Percentiles rank a stretch among this genome's conserved stretches.
These are phyloP conservation scores for Patiria pectinifera DNA, from an alignment of 53 echinoderm and acorn worm species.

Conservation along the genomic window DNA sequence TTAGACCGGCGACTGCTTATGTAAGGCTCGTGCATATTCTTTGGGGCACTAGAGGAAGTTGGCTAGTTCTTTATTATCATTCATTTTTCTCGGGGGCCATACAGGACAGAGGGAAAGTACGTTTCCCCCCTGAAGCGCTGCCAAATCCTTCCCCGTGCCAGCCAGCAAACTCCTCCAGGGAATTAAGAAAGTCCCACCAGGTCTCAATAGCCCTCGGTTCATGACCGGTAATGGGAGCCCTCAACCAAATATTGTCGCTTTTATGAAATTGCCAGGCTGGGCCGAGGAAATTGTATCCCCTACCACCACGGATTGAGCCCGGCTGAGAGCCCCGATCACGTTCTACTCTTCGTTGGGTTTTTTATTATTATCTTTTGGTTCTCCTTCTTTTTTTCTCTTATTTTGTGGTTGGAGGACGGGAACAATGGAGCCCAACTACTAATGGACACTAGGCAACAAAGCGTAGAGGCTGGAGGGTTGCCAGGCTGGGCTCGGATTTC, in stretches of 20 bases:
- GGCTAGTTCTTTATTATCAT: background rate
- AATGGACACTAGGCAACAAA: conserved; percentile 61
- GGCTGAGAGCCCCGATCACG: conserved; percentile 47
- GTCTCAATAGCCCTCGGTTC: conserved; percentile 54
- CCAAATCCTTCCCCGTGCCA: conserved; percentile 29
- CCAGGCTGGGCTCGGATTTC: conserved; percentile 35
- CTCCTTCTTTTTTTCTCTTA: background rate
- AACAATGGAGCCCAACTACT: conserved; percentile 58
- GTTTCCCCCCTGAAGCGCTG: conserved; percentile 38
- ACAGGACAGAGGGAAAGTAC: conserved; percentile 34
- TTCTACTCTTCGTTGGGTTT: conserved; percentile 13
- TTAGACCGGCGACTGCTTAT: conserved; percentile 1
- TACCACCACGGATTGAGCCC: conserved; percentile 45
- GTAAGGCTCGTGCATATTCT: conserved; percentile 8
- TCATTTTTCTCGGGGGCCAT: background rate
- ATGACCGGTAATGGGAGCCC: conserved; percentile 54
- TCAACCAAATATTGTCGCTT: conserved; percentile 64
- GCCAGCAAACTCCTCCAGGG: conserved; percentile 26
- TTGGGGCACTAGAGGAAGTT: conserved; percentile 16
- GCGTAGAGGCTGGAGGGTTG: conserved; percentile 56
- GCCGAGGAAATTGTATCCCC: conserved; percentile 49
- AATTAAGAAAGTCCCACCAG: conserved; percentile 12
- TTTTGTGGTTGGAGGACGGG: background rate
- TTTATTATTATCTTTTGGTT: background rate
- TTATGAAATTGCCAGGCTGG: conserved; percentile 54